Conservation (phyloP, 2,888 invertebrate genomes). For the Platycnemis pennipes region DNA sequence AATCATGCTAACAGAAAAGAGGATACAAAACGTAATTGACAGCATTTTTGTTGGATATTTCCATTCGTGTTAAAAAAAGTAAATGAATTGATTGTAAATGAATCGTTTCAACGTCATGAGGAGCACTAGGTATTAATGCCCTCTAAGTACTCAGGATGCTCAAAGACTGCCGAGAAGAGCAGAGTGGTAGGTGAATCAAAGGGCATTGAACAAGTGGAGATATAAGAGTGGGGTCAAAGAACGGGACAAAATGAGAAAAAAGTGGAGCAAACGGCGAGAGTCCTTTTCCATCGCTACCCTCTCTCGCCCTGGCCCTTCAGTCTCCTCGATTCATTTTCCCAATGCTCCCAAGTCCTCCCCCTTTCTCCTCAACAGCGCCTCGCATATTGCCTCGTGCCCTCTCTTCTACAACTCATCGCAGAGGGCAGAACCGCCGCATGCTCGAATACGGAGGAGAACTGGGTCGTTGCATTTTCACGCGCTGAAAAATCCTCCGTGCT, state of each 20-base stretch:
- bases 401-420: conserved; percentile 11
- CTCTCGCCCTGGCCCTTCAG: background rate
- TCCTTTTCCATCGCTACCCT: background rate
- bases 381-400: background rate
- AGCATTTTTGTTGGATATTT: no score
- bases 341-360: background rate
- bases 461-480: conserved; percentile 54
- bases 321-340: background rate
- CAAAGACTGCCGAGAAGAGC: background rate
- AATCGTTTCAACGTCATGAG: background rate
- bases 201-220: background rate
- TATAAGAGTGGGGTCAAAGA: background rate
- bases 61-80: no score
- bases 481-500: background rate
- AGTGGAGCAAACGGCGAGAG: background rate
- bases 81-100: no score
- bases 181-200: background rate
- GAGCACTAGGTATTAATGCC: background rate
- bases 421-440: background rate
- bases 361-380: background rate
- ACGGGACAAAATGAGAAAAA: background rate
- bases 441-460: background rate
- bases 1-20: no score
- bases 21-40: no score
- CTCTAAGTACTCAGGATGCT: background rate